These are phyloP conservation scores for Heliconius nattereri DNA, from an alignment of 1,140 invertebrate genomes.

Conservation along the genomic window DNA sequence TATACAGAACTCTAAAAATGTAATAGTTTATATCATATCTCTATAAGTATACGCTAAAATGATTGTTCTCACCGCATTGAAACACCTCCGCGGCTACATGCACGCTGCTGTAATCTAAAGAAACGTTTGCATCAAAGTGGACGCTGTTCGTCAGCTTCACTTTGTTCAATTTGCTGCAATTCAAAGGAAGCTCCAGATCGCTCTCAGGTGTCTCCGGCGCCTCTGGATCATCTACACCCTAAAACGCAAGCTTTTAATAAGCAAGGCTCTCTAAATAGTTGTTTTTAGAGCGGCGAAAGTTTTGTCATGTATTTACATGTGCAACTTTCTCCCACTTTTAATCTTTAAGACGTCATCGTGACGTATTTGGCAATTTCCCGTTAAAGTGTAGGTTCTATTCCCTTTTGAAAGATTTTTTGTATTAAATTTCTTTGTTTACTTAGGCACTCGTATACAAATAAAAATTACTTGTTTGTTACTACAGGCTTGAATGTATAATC, in stretches of 20 bases:
- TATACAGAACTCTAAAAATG: neutral
- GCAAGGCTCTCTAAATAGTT: neutral
- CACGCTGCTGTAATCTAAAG: slow-evolving; percentile 61
- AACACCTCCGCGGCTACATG: slow-evolving; percentile 67
- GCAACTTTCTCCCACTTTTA: neutral
- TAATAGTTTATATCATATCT: neutral
- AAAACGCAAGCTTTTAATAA: slow-evolving; percentile 27
- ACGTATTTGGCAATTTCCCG: neutral
- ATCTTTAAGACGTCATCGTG: neutral
- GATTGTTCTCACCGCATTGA: slow-evolving; percentile 59
- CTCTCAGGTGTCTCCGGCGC: slow-evolving; percentile 39
- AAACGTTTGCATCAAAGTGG: slow-evolving; percentile 63
- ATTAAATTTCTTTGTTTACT: no score
- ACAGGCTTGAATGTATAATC: no score
- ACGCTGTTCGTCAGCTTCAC: slow-evolving; percentile 50
- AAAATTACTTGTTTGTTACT: no score
- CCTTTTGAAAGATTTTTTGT: no score
- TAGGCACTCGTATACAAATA: no score
- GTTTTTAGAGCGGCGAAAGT: neutral
- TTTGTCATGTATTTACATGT: neutral
- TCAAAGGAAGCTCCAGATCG: slow-evolving; percentile 48
- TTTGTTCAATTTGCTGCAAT: slow-evolving; percentile 57
- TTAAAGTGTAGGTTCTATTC: neutral
- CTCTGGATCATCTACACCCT: slow-evolving; percentile 60
- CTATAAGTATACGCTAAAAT: neutral